Base-by-base conservation (phyloP, 30 jellyfish, hydroid and myxozoan genomes). In the Chrysaora quinquecirrha region DNA sequence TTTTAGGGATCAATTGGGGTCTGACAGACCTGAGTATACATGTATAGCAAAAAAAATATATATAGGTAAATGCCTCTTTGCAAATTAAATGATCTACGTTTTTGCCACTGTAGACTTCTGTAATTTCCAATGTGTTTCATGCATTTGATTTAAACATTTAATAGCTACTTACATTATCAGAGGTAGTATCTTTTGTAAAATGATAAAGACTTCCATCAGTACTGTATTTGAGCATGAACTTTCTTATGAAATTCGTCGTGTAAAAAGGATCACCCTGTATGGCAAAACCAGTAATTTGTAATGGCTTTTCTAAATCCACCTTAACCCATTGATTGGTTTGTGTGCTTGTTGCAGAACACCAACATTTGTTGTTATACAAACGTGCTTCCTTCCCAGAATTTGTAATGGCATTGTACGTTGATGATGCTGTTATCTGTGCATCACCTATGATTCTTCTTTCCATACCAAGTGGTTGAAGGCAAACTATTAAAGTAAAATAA, bases 261-360 rank as follows among this genome's bases (percentile, higher is more conserved):
- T 29, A 21, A 18, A 29, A n/a, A n/a, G 90, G 77, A 31, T 80
- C 90, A 16, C 95, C 95, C 47, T 84, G 95, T 4, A 74, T 84
- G 29, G 83, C 47, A 73, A 84, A 63, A 30, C 95, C 95, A 28
- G 88, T 47, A 4, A 84, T 73, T 34, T 84, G 73, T 64, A 64
- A 30, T 19, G 88, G 82, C 21, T 74, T 64, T 23, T 47, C 64
- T 35, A 84, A 54, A 34, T 84, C 95, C 4, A 84, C 87, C 29
- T 33, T 84, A 22, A 84, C 84, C 84, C 84, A 73, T 50, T 84
- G 83, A 19, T 68, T 20, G 30, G 62, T 21, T 27, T 1, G 18
- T 81, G 83, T 12, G 18, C 72, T 29, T 24, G 71, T 72, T 23
- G 4, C 25, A 6, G 93, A 61, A 48, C 93, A 82, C 93, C 93